Base-by-base conservation (phyloP, 2,888 invertebrate genomes). In the Drosophila mulleri region DNA sequence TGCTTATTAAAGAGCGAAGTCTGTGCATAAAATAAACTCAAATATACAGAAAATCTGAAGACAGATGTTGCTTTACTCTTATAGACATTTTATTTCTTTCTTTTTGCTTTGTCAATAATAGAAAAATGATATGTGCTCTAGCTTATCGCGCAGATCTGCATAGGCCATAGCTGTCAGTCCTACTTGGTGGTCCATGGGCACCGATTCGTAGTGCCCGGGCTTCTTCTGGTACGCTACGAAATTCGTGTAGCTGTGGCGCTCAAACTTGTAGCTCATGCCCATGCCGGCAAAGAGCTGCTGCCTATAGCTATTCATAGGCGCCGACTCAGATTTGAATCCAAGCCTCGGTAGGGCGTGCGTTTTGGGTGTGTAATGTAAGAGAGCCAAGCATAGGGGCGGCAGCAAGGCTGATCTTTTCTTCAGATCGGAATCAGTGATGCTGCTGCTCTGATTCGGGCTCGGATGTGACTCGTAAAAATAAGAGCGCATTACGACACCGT, bases 211-310 rank as follows among this genome's bases (percentile, higher is more conserved):
- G 2, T 56, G 42, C 1, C 74, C 61, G 4, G 69, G 65, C 6
- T 8, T 42, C 14, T 35, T 20, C 37, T 20, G 12, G 14, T 74
- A 42, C 3, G 29, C 26, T 29, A 35, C n/a, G n/a, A 70, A 65
- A n/a, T 75, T 47, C 32, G 75, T 75, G n/a, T 75, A 75, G 47
- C 75, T 63, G 29, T 75, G 75, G 18, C 75, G 66, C 16, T 53
- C 20, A 18, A 74, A 73, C 0, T 20, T 57, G 5, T 53, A 73
- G 60, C 12, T 60, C 1, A 16, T 3, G 23, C 35, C 64, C 60
- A 64, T 48, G 60, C 48, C 29, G 2, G 45, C 16, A 42, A 41
- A n/a, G 6, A 71, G 35, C 9, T 2, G 9, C 9, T 26, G n/a
- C 1, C 0, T 6, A n/a, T 53, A 16, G 11, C 1, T 14, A 2